A percentile compares a stretch with the other conserved stretches of the same genome.
These are phyloP conservation scores for Diarsia mendica DNA, from an alignment of 2,888 invertebrate species.

Conservation along the genomic window DNA sequence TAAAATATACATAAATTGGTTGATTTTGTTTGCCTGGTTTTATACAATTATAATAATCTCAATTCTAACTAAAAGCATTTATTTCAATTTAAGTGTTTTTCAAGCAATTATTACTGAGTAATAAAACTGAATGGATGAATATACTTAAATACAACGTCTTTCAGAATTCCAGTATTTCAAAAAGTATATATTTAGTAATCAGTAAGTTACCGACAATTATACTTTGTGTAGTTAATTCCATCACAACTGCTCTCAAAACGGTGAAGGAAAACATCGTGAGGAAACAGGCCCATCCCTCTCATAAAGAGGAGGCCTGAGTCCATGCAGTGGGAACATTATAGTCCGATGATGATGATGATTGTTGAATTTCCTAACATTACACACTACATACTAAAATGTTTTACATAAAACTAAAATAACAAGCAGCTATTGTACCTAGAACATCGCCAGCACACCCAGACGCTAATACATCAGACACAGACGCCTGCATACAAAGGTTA, in stretches of 20 bases:
- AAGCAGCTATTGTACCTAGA: conserved; percentile 20
- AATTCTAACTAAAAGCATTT: neutral
- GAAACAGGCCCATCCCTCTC: too few relatives aligned
- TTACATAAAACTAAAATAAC: conserved; percentile 13
- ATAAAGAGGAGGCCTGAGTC: too few relatives aligned
- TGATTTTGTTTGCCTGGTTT: neutral
- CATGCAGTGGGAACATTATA: too few relatives aligned
- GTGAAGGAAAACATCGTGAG: too few relatives aligned
- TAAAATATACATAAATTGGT: neutral
- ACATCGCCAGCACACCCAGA: conserved; percentile 22
- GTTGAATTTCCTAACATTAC: neutral
- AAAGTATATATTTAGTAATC: neutral
- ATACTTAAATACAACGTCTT: neutral
- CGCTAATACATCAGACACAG: conserved; percentile 51
- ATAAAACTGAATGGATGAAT: neutral
- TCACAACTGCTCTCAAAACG: too few relatives aligned
- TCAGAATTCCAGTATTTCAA: neutral
- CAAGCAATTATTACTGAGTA: neutral
- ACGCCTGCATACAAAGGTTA: conserved; percentile 56
- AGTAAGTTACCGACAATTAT: neutral
- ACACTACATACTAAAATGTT: neutral
- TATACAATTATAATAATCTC: neutral
- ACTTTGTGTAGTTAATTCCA: too few relatives aligned
- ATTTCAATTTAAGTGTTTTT: neutral
- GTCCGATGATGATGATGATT: neutral